These are phyloP conservation scores for Radopholus similis DNA, from an alignment of 1,140 invertebrate genomes.

Conservation along the genomic window DNA sequence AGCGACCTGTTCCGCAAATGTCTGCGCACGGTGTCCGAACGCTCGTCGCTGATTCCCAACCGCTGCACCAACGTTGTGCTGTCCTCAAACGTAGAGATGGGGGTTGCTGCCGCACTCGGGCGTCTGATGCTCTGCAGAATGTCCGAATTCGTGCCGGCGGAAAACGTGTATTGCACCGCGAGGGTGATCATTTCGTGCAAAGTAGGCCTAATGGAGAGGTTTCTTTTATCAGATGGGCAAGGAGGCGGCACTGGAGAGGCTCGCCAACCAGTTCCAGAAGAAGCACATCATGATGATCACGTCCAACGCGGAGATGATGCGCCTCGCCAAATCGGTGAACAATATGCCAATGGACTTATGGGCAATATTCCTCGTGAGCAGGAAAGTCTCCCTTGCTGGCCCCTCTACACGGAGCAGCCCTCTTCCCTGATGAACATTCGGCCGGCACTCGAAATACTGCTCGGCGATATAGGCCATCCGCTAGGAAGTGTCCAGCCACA, in stretches of 20 bases:
- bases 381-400: background rate
- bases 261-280: slow-evolving; percentile 15
- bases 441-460: background rate
- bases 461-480: background rate
- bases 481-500: background rate
- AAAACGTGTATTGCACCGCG: slow-evolving; percentile 8
- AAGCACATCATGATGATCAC: slow-evolving; percentile 6
- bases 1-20: background rate
- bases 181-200: too few relatives aligned
- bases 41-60: slow-evolving; percentile 1
- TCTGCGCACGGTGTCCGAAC: background rate
- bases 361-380: background rate
- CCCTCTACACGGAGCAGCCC: background rate
- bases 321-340: background rate
- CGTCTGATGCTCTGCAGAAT: slow-evolving; percentile 12
- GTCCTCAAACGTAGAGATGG: background rate
- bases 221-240: too few relatives aligned
- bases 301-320: background rate
- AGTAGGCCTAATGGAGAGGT: too few relatives aligned
- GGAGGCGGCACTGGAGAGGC: slow-evolving; percentile 8
- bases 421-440: background rate
- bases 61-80: slow-evolving; percentile 1
- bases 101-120: slow-evolving; percentile 1
- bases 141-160: slow-evolving; percentile 10
- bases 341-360: background rate